phyloP scores from a whole-genome alignment of 2,888 invertebrate species.

The Cabera pusaria region DNA sequence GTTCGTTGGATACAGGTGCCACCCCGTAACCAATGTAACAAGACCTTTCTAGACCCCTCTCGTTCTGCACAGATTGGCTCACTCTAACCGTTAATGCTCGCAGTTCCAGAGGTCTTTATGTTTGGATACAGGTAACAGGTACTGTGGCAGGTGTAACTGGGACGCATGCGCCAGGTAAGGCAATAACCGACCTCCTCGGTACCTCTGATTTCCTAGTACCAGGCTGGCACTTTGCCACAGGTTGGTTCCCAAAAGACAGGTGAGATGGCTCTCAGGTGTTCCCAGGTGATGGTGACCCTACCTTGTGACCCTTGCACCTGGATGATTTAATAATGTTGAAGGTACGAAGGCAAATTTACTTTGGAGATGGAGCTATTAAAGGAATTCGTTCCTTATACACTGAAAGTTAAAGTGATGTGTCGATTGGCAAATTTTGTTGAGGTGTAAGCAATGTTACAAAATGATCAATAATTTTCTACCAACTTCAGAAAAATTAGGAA shows the following conservation, averaged over 20 bases:
- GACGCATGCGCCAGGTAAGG: constrained; percentile 78
- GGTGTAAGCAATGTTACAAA: no score
- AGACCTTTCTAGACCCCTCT: constrained; percentile 37
- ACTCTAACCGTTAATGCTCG: constrained; percentile 19
- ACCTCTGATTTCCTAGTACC: constrained; percentile 66
- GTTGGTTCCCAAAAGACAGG: constrained; percentile 74
- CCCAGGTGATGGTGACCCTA: constrained; percentile 59
- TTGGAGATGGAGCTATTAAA: not conserved
- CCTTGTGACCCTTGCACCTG: constrained; percentile 23
- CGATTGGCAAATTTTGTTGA: not conserved
- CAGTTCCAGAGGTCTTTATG: constrained; percentile 37
- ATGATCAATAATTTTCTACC: no score
- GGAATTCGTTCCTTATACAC: not conserved
- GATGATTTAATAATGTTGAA: constrained; percentile 5
- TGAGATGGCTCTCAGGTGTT: constrained; percentile 56
- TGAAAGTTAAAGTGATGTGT: constrained; percentile 1
- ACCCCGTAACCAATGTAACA: constrained; percentile 22
- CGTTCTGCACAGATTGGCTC: no score
- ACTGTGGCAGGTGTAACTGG: constrained; percentile 62
- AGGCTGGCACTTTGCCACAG: constrained; percentile 83
- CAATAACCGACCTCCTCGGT: constrained; percentile 46
- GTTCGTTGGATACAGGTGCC: constrained; percentile 20
- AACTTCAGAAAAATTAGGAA: no score
- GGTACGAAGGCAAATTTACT: constrained; percentile 3
- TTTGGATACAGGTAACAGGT: constrained; percentile 58